Conservation (phyloP, 2,888 invertebrate species). For the Ephialtes manifestator region DNA sequence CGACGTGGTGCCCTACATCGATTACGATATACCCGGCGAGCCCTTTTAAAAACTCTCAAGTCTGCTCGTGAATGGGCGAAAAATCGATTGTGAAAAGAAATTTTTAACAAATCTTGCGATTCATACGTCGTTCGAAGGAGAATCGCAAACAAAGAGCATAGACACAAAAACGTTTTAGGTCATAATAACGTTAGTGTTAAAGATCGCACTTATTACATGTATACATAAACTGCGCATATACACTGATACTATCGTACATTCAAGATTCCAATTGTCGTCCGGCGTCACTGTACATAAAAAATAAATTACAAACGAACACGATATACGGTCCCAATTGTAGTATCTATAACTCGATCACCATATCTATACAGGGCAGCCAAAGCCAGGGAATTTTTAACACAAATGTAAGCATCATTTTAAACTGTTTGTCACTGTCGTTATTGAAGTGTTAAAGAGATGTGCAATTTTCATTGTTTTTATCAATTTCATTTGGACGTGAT, state of each 20-base stretch:
- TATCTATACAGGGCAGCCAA: conserved; percentile 65
- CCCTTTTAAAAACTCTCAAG: conserved; percentile 25
- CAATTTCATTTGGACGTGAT: neutral
- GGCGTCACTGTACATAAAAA: conserved; percentile 71
- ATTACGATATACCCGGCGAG: conserved; percentile 5
- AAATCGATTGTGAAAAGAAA: conserved; percentile 37
- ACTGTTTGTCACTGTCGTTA: conserved; percentile 8
- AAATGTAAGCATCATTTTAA: conserved; percentile 25
- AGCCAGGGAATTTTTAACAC: conserved; percentile 48
- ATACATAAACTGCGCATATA: conserved; percentile 57
- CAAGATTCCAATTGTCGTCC: conserved; percentile 55
- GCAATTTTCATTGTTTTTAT: neutral
- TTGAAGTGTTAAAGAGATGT: conserved; percentile 2
- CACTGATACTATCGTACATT: conserved; percentile 57
- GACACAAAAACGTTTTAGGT: conserved; percentile 66
- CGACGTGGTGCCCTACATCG: conserved; percentile 1
- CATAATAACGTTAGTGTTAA: conserved; percentile 70
- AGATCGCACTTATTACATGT: conserved; percentile 70
- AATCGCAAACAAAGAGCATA: conserved; percentile 56
- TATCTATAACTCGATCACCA: conserved; percentile 57
- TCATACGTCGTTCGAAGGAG: conserved; percentile 26
- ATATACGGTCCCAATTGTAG: conserved; percentile 32
- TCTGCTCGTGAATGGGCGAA: conserved; percentile 14
- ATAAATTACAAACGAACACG: conserved; percentile 48
- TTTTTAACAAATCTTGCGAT: conserved; percentile 20